phyloP scores from a whole-genome alignment of 2,888 invertebrate genomes.

The Brachyptera putata region DNA sequence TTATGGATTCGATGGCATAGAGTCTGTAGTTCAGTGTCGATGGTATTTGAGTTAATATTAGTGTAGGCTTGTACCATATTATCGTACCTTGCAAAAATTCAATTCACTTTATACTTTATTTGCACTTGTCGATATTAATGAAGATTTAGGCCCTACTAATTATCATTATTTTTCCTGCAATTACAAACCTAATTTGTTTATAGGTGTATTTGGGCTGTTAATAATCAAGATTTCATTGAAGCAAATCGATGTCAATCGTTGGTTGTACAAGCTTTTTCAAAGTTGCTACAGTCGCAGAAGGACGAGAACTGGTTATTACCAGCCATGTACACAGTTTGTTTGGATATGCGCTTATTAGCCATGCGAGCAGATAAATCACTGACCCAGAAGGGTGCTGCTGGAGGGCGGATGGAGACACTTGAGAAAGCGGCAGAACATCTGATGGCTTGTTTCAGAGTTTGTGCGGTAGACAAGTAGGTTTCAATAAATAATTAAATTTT shows the following conservation, averaged over 20 bases:
- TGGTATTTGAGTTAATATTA: too few species aligned
- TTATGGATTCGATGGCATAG: too few species aligned
- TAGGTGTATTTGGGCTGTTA: conserved; percentile 52
- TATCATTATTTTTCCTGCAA: too few species aligned
- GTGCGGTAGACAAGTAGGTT: conserved; percentile 81
- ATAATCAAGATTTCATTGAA: conserved; percentile 48
- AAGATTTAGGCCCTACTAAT: too few species aligned
- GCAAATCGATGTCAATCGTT: conserved; percentile 76
- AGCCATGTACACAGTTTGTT: conserved; percentile 82
- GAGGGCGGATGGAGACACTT: conserved; percentile 58
- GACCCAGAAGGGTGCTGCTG: conserved; percentile 37
- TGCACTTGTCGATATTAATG: too few species aligned
- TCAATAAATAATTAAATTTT: too few species aligned
- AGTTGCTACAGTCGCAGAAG: conserved; percentile 78
- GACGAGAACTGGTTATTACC: conserved; percentile 98
- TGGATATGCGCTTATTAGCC: conserved; percentile 83
- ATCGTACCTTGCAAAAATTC: too few species aligned
- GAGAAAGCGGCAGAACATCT: conserved; percentile 93
- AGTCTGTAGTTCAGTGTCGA: too few species aligned
- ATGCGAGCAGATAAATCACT: conserved; percentile 67
- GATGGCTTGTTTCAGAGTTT: conserved; percentile 90
- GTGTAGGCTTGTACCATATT: too few species aligned
- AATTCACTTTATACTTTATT: too few species aligned
- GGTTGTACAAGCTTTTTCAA: conserved; percentile 72
- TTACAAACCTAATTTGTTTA: too few species aligned